Evolutionary conservation across 2,888 invertebrate species (phyloP).

Genomic region (Thymelicus sylvestris): DNA sequence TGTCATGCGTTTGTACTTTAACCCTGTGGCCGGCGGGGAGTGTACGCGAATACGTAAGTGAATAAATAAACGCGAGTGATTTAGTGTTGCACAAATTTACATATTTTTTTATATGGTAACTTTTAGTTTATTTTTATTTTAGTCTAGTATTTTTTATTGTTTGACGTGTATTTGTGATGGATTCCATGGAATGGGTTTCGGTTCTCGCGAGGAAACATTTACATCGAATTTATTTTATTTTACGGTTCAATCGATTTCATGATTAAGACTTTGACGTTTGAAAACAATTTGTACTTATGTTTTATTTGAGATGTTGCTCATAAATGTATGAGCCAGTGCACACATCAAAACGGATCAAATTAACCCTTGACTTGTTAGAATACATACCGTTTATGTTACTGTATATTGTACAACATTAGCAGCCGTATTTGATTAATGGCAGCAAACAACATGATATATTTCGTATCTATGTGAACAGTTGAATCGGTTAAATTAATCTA

Average conservation of each 20-base stretch:
- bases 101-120: constrained; percentile 4
- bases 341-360: not conserved
- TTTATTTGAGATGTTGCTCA: not conserved
- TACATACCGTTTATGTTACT: too few species aligned
- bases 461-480: too few species aligned
- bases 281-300: not conserved
- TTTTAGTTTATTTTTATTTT: not conserved
- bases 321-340: not conserved
- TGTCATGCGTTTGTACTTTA: constrained; percentile 41
- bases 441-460: too few species aligned
- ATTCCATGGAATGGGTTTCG: too few species aligned
- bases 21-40: constrained; percentile 26
- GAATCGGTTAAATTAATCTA: too few species aligned
- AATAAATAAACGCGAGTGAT: constrained; percentile 1
- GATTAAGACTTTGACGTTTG: constrained; percentile 2
- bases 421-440: too few species aligned
- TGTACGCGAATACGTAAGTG: constrained; percentile 8
- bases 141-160: not conserved
- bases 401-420: too few species aligned
- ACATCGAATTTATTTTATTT: not conserved
- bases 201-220: too few species aligned
- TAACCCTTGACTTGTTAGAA: too few species aligned
- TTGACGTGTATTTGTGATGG: not conserved
- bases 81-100: constrained; percentile 1
- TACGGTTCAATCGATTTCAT: constrained; percentile 1